Percentiles rank a stretch among this genome's conserved stretches.
Conservation (phyloP, 92 coral and sea anemone genomes). For the Muricea muricata region DNA sequence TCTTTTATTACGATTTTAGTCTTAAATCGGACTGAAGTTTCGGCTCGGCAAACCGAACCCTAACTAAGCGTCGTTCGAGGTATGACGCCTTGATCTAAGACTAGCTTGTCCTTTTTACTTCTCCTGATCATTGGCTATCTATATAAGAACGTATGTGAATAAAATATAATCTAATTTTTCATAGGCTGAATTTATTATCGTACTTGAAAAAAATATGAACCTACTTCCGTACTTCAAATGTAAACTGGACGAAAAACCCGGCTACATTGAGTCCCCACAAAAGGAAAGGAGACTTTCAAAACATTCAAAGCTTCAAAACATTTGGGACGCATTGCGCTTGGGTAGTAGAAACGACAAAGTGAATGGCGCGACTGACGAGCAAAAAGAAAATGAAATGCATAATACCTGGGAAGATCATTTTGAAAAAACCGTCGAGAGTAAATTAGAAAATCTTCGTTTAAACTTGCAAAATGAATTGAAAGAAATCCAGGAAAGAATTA, state of each 20-base stretch:
- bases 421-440: background rate
- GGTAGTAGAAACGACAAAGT: background rate
- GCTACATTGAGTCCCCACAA: background rate
- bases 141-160: no score
- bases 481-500: background rate
- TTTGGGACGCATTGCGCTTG: background rate
- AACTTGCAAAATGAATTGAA: background rate
- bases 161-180: background rate
- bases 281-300: background rate
- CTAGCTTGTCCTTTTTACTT: no score
- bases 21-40: no score
- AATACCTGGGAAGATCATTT: background rate
- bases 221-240: background rate
- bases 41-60: no score
- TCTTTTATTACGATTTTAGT: no score
- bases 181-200: background rate
- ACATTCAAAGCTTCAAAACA: no score
- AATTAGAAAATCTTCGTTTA: background rate
- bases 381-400: background rate
- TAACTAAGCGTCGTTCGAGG: no score
- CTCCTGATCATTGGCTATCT: no score
- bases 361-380: background rate
- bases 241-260: background rate
- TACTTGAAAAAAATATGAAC: background rate
- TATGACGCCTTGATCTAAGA: no score